Evolutionary conservation across 2,888 invertebrate species (phyloP).

Genomic region (Nephrotoma appendiculata): DNA sequence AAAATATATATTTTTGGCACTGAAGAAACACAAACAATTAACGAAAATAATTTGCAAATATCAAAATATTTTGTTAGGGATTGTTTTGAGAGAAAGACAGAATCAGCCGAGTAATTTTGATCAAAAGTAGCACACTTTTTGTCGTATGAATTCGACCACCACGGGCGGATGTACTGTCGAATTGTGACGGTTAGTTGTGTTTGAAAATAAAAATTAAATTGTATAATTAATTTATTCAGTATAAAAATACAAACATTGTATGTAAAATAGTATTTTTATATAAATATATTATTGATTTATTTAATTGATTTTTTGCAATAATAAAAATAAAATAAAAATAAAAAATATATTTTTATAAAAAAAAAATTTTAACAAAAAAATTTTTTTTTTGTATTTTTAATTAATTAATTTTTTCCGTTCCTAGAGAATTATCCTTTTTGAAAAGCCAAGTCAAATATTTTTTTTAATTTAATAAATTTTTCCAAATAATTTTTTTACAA

Average conservation of each 20-base stretch:
- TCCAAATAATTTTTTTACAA: background rate
- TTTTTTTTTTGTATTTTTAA: background rate
- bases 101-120: background rate
- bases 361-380: background rate
- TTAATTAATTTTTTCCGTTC: constrained; percentile 1
- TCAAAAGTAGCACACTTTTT: background rate
- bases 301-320: background rate
- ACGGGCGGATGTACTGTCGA: background rate
- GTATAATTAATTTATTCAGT: constrained; percentile 1
- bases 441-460: constrained; percentile 1
- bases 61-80: background rate
- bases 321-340: background rate
- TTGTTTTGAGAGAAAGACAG: background rate
- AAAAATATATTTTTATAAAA: background rate
- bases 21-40: background rate
- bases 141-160: background rate
- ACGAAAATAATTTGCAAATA: background rate
- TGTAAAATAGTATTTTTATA: constrained; percentile 4
- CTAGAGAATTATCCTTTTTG: constrained; percentile 1
- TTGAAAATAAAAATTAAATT: background rate
- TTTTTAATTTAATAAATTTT: background rate
- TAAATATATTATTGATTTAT: constrained; percentile 2
- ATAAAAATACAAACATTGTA: constrained; percentile 4
- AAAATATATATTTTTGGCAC: background rate
- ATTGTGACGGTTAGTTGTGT: background rate